Base-by-base conservation (phyloP, 2,888 invertebrate genomes). In the Eremobia ochroleuca region DNA sequence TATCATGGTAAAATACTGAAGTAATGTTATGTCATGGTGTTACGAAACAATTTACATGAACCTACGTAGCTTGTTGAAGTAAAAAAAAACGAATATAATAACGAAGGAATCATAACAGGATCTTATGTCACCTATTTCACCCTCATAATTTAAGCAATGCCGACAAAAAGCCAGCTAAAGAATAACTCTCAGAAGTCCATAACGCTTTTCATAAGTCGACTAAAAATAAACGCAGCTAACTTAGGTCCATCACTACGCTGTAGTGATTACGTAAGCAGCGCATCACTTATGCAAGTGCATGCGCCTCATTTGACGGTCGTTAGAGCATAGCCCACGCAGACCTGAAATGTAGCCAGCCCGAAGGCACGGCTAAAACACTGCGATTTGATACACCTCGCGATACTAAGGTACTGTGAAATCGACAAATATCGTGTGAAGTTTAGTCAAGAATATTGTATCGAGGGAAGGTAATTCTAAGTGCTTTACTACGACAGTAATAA, bases 231-330 rank as follows among this genome's bases (percentile, higher is more conserved):
- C n/a, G 43, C n/a, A 70, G 46, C 43, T 46, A 67, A 67, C 49
- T 1, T 70, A 71, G 8, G 73, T 69, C n/a, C 87, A 82, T 82
- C 87, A 77, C 85, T 87, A 85, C 31, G 67, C 62, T 74, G 85
- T 73, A 81, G 87, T 91, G 91, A 93, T 95, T 95, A 95, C 91
- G 94, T 91, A 94, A 95, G 93, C 94, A 89, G 90, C 93, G 93
- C 95, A 96, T 96, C 93, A 94, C 92, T 94, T 95, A 96, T 96
- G 96, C 96, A 92, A 92, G 92, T 91, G 91, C 94, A 94, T 94
- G 94, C 93, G 90, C 93, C 94, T 96, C 96, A 95, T 96, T 96
- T 95, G 95, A 92, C 91, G 94, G 92, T 94, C 94, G 94, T 95
- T 95, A 95, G 93, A 90, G 89, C 89, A 85, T 84, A 77, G 76